Evolutionary conservation across 2,888 invertebrate genomes (phyloP).

Genomic region (Epiperipatus broadwayi): DNA sequence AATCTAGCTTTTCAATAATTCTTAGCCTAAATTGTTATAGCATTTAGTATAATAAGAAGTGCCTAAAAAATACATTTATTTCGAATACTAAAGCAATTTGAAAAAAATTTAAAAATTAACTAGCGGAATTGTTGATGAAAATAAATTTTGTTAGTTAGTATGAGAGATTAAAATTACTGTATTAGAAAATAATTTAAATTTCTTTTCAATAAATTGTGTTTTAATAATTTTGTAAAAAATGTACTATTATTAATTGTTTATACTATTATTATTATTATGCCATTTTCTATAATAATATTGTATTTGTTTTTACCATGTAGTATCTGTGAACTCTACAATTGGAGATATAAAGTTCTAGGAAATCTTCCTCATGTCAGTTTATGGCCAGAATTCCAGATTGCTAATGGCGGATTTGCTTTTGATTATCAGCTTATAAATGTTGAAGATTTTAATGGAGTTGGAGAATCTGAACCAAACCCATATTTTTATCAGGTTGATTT

Average conservation of each 20-base stretch:
- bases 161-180: too few species aligned
- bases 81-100: too few species aligned
- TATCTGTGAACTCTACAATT: conserved; percentile 80
- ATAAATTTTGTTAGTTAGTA: too few species aligned
- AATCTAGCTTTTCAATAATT: too few species aligned
- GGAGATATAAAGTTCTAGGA: conserved; percentile 88
- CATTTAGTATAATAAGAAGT: too few species aligned
- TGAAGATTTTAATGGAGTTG: conserved; percentile 83
- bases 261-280: background rate
- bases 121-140: too few species aligned
- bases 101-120: too few species aligned
- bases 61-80: too few species aligned
- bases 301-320: conserved; percentile 28
- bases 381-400: conserved; percentile 61
- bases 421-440: conserved; percentile 94
- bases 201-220: too few species aligned
- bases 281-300: background rate
- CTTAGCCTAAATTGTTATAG: too few species aligned
- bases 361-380: conserved; percentile 71
- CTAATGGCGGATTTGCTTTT: conserved; percentile 76
- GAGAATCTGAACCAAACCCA: conserved; percentile 92
- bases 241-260: conserved; percentile 6
- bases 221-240: conserved; percentile 9
- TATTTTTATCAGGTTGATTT: conserved; percentile 98
- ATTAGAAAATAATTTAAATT: too few species aligned